Evolutionary conservation across 2,113 vertebrate genomes (phyloP).

Genomic region (Ondatra zibethicus): DNA sequence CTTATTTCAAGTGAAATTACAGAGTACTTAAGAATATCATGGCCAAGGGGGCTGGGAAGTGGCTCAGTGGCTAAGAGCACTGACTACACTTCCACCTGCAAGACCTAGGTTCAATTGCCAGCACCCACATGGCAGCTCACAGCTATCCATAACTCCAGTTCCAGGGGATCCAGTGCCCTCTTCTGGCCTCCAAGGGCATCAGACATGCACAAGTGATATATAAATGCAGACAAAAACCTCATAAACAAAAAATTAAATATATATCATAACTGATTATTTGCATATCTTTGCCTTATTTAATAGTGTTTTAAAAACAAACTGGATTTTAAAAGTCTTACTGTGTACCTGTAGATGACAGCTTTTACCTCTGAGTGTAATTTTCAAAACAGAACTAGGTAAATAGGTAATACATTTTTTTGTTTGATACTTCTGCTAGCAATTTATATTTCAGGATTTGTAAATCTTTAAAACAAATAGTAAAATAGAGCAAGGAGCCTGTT

Average conservation of each 20-base stretch:
- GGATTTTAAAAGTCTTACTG: not conserved
- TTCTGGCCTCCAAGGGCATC: not conserved
- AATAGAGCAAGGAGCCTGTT: not conserved
- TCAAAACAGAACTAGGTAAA: not conserved
- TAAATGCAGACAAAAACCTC: not conserved
- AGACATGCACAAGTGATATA: not conserved
- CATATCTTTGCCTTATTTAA: not conserved
- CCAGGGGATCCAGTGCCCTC: not conserved
- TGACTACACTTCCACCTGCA: not conserved
- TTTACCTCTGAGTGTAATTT: constrained; percentile 11
- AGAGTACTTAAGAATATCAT: not conserved
- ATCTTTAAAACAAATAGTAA: constrained; percentile 20
- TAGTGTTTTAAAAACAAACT: not conserved
- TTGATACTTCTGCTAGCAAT: constrained; percentile 35
- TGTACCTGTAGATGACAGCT: not conserved
- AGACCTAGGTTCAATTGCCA: not conserved
- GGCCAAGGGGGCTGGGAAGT: not conserved
- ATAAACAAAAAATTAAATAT: not conserved
- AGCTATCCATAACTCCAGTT: not conserved
- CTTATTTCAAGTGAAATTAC: constrained; percentile 16
- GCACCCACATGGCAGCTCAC: not conserved
- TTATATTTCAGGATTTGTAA: constrained; percentile 41
- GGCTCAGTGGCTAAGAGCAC: not conserved
- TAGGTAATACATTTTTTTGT: constrained; percentile 11
- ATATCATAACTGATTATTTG: not conserved